Evolutionary conservation across 2,113 vertebrate species (phyloP), one percentile per base, ranked within the genome.

Genomic region (Colistium nudipinnis): DNA sequence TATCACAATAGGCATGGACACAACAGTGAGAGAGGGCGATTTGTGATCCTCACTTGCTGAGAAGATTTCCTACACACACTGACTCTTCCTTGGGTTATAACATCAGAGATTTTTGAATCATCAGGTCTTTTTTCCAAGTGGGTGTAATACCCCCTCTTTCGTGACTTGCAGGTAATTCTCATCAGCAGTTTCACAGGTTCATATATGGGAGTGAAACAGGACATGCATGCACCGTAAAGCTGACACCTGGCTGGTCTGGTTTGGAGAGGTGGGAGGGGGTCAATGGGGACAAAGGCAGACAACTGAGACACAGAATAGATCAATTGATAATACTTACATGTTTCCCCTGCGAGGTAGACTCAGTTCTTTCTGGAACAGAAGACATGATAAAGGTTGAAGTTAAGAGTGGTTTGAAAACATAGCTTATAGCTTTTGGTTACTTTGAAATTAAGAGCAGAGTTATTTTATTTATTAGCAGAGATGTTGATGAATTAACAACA

Each of bases 291-390:
- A 20, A 25, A 57, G 39, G 33, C 3, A 28, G 30, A 61, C n/a
- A 56, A 13, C n/a, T 33, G 22, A 27, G 24, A 27, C 12, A 44
- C 30, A 56, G 7, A 63, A 55, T 9, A 62, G 43, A 4, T 27
- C 13, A 43, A 16, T 11, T 39, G 31, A 20, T 31, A 17, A 65
- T 76, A 98, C 96, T 98, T 90, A 98, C 96, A 94, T 85, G 70
- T 94, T 93, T 81, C 95, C 95, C 61, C 95, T 93, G 43, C 96
- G 94, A 0, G 96, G 96, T 87, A 98, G 93, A 86, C 96, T 98
- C 90, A 98, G 89, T 87, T 98, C 96, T 86, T 98, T 98, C 96
- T 98, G 89, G 45, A 94, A 93, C 0, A 57, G 41, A 86, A 77
- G 43, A 86, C 27, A 78, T 19, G 72, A 2, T 24, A 63, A 43